These are phyloP conservation scores for Macquaria ambigua DNA, from an alignment of 2,113 vertebrate species.

Conservation along the genomic window DNA sequence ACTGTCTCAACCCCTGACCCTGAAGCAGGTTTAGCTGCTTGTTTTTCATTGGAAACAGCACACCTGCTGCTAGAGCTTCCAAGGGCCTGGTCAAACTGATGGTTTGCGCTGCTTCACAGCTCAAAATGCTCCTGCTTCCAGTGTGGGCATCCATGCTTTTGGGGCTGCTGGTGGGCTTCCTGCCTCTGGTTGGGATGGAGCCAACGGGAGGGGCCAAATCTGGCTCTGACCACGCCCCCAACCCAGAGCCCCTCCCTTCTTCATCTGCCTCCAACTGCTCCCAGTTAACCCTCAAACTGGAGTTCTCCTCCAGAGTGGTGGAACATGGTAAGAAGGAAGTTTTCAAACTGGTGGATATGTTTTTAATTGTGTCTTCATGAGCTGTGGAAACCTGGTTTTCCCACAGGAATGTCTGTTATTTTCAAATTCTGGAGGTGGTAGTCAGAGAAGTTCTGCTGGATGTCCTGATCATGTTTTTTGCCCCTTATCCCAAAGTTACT, in stretches of 20 bases:
- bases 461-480: background rate
- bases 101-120: background rate
- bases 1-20: constrained; percentile 34
- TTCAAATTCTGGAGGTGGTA: background rate
- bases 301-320: constrained; percentile 93
- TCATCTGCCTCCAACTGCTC: constrained; percentile 88
- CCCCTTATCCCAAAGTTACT: background rate
- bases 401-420: background rate
- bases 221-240: constrained; percentile 22
- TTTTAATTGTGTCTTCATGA: background rate
- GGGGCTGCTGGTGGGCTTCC: constrained; percentile 87
- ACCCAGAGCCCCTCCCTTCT: constrained; percentile 62
- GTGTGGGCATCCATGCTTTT: constrained; percentile 87
- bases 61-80: constrained; percentile 20
- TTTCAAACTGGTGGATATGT: background rate
- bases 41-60: constrained; percentile 38
- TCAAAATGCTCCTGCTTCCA: constrained; percentile 66
- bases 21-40: constrained; percentile 35
- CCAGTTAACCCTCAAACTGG: constrained; percentile 90
- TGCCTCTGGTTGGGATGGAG: constrained; percentile 86
- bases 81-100: constrained; percentile 61
- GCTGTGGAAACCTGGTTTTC: background rate
- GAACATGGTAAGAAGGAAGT: constrained; percentile 91
- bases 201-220: constrained; percentile 76
- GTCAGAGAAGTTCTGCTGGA: background rate